A percentile compares a stretch with the other conserved stretches of the same genome.
Conservation (phyloP, 2,113 vertebrate species). For the Mustelus asterias region DNA sequence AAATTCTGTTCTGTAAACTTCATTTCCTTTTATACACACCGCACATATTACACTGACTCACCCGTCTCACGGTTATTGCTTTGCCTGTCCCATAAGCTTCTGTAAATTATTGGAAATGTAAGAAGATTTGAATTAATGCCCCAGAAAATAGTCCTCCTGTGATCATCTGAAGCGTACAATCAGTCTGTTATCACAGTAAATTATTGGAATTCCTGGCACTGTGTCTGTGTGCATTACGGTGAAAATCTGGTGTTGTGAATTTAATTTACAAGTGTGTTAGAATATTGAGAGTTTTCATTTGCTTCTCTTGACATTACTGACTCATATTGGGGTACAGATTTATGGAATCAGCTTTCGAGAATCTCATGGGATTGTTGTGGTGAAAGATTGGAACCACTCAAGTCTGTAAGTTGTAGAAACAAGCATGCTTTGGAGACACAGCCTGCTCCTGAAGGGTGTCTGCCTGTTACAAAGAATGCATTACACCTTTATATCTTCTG, state of each 20-base stretch:
- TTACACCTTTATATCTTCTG: too few relatives aligned
- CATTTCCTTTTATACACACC: neutral
- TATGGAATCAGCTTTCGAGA: neutral
- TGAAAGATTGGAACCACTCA: too few relatives aligned
- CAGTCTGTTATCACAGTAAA: neutral
- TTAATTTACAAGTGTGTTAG: neutral
- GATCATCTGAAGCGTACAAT: neutral
- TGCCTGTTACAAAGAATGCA: too few relatives aligned
- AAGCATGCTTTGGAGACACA: too few relatives aligned
- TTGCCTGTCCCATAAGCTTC: neutral
- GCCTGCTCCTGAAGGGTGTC: too few relatives aligned
- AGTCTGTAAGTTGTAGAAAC: too few relatives aligned
- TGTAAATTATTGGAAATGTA: neutral
- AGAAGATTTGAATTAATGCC: neutral
- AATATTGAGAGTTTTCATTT: neutral
- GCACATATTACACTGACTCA: neutral
- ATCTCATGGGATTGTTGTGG: too few relatives aligned
- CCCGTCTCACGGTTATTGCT: neutral
- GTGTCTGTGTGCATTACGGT: neutral
- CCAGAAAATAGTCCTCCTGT: neutral
- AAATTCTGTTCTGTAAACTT: neutral
- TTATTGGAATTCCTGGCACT: neutral
- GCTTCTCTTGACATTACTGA: neutral
- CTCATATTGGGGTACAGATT: neutral
- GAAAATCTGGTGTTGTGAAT: neutral